Percentiles rank a stretch among this genome's conserved stretches.
Evolutionary conservation across 2,797 vertebrate genomes (phyloP).

Genomic region (Sternotherus odoratus): DNA sequence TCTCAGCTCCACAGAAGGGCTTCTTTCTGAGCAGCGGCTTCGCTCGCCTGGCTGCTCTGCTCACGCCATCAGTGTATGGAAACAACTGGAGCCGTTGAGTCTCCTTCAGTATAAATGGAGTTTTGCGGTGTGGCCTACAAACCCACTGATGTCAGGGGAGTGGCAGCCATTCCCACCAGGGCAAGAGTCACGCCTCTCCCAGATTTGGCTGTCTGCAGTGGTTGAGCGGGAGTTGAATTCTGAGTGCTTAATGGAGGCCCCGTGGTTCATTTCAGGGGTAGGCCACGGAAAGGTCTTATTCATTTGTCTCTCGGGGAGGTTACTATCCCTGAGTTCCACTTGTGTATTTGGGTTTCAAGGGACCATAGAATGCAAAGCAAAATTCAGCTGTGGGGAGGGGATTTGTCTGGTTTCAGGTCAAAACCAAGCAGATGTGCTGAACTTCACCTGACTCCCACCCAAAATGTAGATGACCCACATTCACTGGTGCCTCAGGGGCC

Average conservation of each 20-base stretch:
- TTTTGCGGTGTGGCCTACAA: no score
- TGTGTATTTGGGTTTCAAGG: neutral
- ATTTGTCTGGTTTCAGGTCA: neutral
- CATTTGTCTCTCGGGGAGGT: neutral
- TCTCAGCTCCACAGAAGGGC: neutral
- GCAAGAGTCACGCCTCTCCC: no score
- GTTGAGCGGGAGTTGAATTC: neutral
- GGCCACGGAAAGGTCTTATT: neutral
- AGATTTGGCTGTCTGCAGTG: no score
- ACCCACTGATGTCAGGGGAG: no score
- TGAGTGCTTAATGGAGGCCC: neutral
- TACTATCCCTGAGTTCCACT: no score
- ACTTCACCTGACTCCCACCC: neutral
- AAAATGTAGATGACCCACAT: neutral
- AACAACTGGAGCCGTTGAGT: no score
- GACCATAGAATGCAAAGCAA: neutral
- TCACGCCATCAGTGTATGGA: no score
- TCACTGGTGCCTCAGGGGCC: neutral
- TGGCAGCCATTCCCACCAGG: no score
- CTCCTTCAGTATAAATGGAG: no score
- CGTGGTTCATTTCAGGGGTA: neutral
- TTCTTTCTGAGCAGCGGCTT: no score
- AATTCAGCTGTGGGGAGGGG: neutral
- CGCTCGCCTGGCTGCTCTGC: no score
- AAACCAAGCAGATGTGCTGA: neutral